Conservation (phyloP, 2,888 invertebrate species). For the Acrobasis suavella region DNA sequence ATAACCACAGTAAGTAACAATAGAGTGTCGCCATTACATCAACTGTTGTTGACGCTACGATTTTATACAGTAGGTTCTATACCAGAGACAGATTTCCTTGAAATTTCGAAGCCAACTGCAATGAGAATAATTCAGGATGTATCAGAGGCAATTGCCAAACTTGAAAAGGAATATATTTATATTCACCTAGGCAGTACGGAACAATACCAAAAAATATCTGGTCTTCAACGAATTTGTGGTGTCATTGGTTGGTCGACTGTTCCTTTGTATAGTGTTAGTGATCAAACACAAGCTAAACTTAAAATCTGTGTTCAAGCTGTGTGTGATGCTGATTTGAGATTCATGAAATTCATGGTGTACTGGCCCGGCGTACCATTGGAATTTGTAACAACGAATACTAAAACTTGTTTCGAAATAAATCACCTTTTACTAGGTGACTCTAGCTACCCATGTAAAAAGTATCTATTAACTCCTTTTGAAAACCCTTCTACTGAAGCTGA, state of each 20-base stretch:
- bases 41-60: conserved; percentile 3
- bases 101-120: conserved; percentile 11
- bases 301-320: conserved; percentile 5
- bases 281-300: background rate
- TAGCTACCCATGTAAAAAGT: conserved; percentile 5
- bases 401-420: conserved; percentile 1
- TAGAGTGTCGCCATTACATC: conserved; percentile 2
- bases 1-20: background rate
- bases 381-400: background rate
- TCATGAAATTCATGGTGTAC: conserved; percentile 1
- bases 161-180: conserved; percentile 5
- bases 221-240: background rate
- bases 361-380: conserved; percentile 8
- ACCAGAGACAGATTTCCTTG: conserved; percentile 6
- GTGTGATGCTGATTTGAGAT: conserved; percentile 12
- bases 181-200: background rate
- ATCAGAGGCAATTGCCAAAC: conserved; percentile 4
- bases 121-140: conserved; percentile 11
- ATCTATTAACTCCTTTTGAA: conserved; percentile 4
- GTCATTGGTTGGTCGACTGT: conserved; percentile 2
- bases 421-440: background rate
- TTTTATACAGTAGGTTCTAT: conserved; percentile 10
- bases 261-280: background rate
- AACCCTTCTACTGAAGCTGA: conserved; percentile 8
- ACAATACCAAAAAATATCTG: conserved; percentile 4